Conservation (phyloP, 2,888 invertebrate genomes). For the Cheilosia soror region DNA sequence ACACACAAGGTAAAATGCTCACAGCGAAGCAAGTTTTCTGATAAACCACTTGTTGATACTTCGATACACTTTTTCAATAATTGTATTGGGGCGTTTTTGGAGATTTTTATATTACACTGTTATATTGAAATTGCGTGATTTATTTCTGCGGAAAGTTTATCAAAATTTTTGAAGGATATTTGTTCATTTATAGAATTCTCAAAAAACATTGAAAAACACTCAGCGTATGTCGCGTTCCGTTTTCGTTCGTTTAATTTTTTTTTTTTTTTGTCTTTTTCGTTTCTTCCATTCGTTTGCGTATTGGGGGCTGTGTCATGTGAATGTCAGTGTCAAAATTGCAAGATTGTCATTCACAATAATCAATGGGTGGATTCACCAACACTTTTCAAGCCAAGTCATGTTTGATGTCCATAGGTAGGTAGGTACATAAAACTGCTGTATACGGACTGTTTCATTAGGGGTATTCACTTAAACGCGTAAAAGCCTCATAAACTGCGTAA, state of each 20-base stretch:
- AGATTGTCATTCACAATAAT: slow-evolving; percentile 57
- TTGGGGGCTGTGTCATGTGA: slow-evolving; percentile 37
- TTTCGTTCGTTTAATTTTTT: slow-evolving; percentile 61
- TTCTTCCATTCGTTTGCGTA: slow-evolving; percentile 8
- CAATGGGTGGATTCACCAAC: not conserved
- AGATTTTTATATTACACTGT: not conserved
- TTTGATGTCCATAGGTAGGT: too few relatives aligned
- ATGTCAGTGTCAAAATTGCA: slow-evolving; percentile 45
- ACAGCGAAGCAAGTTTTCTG: slow-evolving; percentile 59
- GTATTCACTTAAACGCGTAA: too few relatives aligned
- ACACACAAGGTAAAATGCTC: slow-evolving; percentile 66
- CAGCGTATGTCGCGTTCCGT: slow-evolving; percentile 61
- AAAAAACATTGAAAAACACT: slow-evolving; percentile 61
- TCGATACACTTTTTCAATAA: slow-evolving; percentile 31
- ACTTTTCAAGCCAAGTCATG: too few relatives aligned
- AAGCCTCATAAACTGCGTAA: too few relatives aligned
- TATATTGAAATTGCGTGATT: not conserved
- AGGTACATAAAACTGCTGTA: too few relatives aligned
- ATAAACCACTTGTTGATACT: slow-evolving; percentile 71
- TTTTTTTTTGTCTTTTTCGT: slow-evolving; percentile 3
- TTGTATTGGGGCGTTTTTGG: slow-evolving; percentile 7
- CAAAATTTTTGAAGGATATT: slow-evolving; percentile 27
- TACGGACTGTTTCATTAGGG: too few relatives aligned
- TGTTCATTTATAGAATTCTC: slow-evolving; percentile 43
- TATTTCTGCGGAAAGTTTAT: slow-evolving; percentile 17